Evolutionary conservation across 2,113 vertebrate genomes (phyloP), one percentile per base, ranked within the genome.

Genomic region (Ariopsis seemanni): DNA sequence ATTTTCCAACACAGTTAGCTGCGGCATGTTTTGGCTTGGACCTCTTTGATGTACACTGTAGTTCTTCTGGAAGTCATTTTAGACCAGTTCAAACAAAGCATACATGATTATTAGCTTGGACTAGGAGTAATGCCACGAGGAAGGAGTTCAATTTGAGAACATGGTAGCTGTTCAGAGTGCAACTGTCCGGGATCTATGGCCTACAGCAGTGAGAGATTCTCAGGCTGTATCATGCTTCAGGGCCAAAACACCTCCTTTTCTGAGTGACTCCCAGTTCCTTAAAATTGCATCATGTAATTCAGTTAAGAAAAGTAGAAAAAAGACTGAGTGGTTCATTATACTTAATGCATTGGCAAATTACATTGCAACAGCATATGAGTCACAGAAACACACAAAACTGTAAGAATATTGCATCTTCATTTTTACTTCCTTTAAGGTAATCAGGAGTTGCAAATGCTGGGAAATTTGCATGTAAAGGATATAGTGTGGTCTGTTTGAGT

Each of bases 41-140:
- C 18, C 69, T 11, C 71, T 74, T 74, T 74, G 18, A 74, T 25
- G 22, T 74, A 18, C 9, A 10, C 90, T 72, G 89, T 85, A 89
- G 90, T 93, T 93, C 92, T 95, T 93, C 92, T 52, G 94, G 94
- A 93, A 93, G 91, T 95, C 92, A 86, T 94, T 94, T 91, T 89
- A 89, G 82, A 94, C 90, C 93, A 92, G 92, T 91, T 94, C 94
- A 95, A 95, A 95, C 92, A 87, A 94, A 93, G 89, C 84, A 82
- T 91, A 92, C 89, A 88, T 93, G 90, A 92, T 94, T 92, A 94
- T 96, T 92, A 94, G 92, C 93, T 94, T 89, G 90, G 90, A 92
- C 85, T 89, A 91, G 88, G 93, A 92, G 92, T 92, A 92, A 93
- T 93, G 90, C 95, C 91, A 90, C 83, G 90, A 88, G 88, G 14